Evolutionary conservation across 2,888 invertebrate species (phyloP), one percentile per base, ranked within the genome.

Genomic region (Panopea generosa): DNA sequence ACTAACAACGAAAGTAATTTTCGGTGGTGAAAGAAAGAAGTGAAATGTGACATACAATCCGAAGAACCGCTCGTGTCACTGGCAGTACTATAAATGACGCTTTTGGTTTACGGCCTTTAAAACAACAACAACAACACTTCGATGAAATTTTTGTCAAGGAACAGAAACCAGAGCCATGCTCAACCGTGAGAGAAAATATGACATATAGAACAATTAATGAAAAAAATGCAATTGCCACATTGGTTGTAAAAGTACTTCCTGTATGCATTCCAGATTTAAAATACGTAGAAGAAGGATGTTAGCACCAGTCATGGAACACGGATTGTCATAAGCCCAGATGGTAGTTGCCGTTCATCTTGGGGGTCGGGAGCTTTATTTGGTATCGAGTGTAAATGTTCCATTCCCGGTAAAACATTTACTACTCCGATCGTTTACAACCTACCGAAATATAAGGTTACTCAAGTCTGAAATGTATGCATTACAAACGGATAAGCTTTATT

Each of bases 391-490:
- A 70, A 78, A 57, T 74, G 66, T 47, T 74, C 78, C 1, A 74
- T 56, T 40, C 71, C 71, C 11, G 50, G 62, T 16, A 55, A 55
- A n/a, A 24, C 45, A 14, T 56, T 29, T 14, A 11, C 20, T n/a
- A 6, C 50, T 0, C 22, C 69, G 1, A 61, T 71, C 16, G 56
- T 62, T 24, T 73, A 72, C 45, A 22, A 43, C 33, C 6, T 77
- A 11, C 77, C 77, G 38, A 38, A 55, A n/a, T 70, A 75, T 47
- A 65, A 75, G 33, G 56, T 70, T 3, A 20, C 43, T 22, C 70
- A 70, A 26, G 40, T 65, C 47, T 26, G 78, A 78, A 50, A 78
- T 78, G 78, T 16, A 50, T n/a, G 75, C 53, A 9, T 20, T 74
- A 6, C 43, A 67, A 11, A 38, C 43, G 18, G 20, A 57, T 4